These are phyloP conservation scores for Pollimyrus isidori DNA, from an alignment of 2,113 vertebrate species.

Conservation along the genomic window DNA sequence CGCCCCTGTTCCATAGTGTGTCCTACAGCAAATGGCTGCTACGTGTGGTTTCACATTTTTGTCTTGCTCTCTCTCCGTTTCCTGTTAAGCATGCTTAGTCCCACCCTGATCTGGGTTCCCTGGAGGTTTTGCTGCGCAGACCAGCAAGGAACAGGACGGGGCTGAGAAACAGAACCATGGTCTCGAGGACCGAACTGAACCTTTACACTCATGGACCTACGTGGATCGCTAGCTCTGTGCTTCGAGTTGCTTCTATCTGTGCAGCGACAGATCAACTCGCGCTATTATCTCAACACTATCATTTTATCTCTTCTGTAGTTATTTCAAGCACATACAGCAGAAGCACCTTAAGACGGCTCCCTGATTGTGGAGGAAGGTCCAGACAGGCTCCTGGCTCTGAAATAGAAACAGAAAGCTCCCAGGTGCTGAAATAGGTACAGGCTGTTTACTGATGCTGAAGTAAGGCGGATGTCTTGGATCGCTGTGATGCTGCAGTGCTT, in stretches of 20 bases:
- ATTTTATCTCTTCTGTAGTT: background rate
- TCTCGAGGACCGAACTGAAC: background rate
- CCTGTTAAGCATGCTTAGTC: background rate
- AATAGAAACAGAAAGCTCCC: background rate
- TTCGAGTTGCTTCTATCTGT: background rate
- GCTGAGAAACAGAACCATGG: background rate
- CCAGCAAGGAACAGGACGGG: background rate
- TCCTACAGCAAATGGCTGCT: background rate
- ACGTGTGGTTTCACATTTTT: background rate
- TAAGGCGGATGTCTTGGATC: background rate
- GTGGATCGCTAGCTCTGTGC: background rate
- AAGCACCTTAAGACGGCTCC: background rate
- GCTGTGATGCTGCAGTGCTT: background rate
- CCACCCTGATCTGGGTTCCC: background rate
- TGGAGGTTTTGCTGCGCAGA: background rate
- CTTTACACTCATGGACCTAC: background rate
- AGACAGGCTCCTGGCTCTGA: background rate
- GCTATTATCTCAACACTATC: background rate
- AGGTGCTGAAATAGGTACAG: background rate
- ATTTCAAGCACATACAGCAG: background rate
- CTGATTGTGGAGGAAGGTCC: background rate
- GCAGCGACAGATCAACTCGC: background rate
- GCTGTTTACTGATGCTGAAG: slow-evolving; percentile 4
- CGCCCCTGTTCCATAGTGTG: background rate
- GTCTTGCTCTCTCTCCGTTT: background rate